Conservation (phyloP, 2,797 vertebrate species). For the Pantherophis alleghaniensis region DNA sequence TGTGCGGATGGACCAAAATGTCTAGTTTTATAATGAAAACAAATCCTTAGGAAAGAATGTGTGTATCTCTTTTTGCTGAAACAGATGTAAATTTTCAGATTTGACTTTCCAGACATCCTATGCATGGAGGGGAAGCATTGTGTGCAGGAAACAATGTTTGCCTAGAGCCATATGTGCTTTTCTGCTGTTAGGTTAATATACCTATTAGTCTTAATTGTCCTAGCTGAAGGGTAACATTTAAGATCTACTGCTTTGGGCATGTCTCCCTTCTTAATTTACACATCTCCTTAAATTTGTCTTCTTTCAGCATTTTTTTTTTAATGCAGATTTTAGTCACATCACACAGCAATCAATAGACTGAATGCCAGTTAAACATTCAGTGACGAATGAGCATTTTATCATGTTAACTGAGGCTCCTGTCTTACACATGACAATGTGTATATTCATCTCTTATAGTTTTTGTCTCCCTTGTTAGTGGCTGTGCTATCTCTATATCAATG, state of each 20-base stretch:
- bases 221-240: slow-evolving; percentile 51
- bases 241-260: slow-evolving; percentile 46
- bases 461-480: slow-evolving; percentile 60
- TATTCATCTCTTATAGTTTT: slow-evolving; percentile 68
- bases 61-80: slow-evolving; percentile 49
- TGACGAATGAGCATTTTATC: slow-evolving; percentile 57
- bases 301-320: slow-evolving; percentile 56
- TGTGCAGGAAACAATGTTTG: slow-evolving; percentile 43
- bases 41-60: slow-evolving; percentile 42
- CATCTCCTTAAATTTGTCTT: slow-evolving; percentile 37
- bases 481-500: slow-evolving; percentile 69
- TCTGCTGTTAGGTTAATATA: slow-evolving; percentile 58
- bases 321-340: slow-evolving; percentile 50
- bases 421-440: slow-evolving; percentile 57
- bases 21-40: not conserved
- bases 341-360: slow-evolving; percentile 63
- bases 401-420: slow-evolving; percentile 62
- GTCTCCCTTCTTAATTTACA: slow-evolving; percentile 42
- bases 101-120: slow-evolving; percentile 45
- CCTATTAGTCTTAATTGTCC: slow-evolving; percentile 67
- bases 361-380: slow-evolving; percentile 53
- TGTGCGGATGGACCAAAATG: not conserved
- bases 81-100: slow-evolving; percentile 45
- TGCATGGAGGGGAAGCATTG: not conserved
- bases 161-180: slow-evolving; percentile 53